Conservation (phyloP, 1,140 invertebrate genomes). For the Eupristina koningsbergeri region DNA sequence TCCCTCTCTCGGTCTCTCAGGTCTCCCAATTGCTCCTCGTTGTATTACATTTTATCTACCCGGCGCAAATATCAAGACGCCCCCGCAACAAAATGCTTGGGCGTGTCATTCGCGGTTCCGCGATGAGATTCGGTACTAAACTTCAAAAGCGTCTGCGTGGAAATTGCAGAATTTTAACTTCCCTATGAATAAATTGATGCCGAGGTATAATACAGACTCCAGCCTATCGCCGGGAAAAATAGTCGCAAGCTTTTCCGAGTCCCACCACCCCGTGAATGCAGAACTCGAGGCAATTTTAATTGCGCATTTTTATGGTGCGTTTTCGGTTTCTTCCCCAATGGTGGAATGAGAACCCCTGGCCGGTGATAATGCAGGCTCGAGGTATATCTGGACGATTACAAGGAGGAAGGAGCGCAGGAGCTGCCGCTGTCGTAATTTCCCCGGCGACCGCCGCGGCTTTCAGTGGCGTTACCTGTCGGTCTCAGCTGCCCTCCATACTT, state of each 20-base stretch:
- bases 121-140: background rate
- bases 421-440: constrained; percentile 66
- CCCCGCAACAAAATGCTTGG: background rate
- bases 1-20: background rate
- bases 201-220: background rate
- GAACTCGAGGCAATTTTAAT: too few species aligned
- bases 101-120: background rate
- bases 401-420: constrained; percentile 58
- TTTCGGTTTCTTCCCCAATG: too few species aligned
- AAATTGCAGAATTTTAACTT: background rate
- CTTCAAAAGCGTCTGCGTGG: background rate
- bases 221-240: background rate
- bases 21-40: constrained; percentile 15
- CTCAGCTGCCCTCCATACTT: constrained; percentile 38
- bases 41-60: constrained; percentile 25
- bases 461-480: constrained; percentile 68
- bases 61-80: background rate
- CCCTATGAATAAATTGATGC: background rate
- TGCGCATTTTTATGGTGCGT: too few species aligned
- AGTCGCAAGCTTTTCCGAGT: background rate
- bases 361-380: constrained; percentile 64
- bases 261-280: too few species aligned
- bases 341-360: constrained; percentile 65
- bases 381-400: constrained; percentile 58
- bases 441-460: constrained; percentile 68